Conservation (phyloP, 2,888 invertebrate species). For the Drosophila kokeensis region DNA sequence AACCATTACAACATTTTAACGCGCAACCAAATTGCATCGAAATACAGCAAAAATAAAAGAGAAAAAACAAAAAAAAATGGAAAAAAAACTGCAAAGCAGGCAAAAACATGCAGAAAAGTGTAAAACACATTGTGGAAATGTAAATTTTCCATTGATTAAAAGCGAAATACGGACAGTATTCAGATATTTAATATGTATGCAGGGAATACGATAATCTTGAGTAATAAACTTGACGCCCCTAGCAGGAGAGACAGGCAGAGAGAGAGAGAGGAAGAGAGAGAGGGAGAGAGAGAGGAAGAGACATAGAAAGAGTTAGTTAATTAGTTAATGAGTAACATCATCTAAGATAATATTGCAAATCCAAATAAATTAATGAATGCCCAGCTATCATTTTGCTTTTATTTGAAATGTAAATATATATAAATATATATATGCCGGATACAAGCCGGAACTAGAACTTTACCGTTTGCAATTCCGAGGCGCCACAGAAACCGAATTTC, state of each 20-base stretch:
- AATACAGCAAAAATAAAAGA: slow-evolving; percentile 8
- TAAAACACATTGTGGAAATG: slow-evolving; percentile 77
- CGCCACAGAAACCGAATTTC: background rate
- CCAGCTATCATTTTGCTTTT: background rate
- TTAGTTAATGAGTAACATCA: background rate
- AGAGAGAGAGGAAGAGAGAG: background rate
- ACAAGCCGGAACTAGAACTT: background rate
- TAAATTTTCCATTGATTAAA: slow-evolving; percentile 70
- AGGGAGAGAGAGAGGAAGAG: background rate
- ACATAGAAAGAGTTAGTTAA: background rate
- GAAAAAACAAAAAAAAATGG: background rate
- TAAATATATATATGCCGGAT: too few species aligned
- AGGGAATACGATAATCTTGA: background rate
- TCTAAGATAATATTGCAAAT: background rate
- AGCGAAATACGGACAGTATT: slow-evolving; percentile 36
- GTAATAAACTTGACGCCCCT: background rate
- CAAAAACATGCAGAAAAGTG: slow-evolving; percentile 67
- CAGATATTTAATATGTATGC: slow-evolving; percentile 6
- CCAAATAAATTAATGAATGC: background rate
- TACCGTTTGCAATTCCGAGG: background rate
- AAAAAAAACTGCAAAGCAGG: background rate
- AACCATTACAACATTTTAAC: slow-evolving; percentile 7
- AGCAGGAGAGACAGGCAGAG: background rate
- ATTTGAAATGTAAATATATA: too few species aligned
- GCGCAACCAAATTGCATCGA: slow-evolving; percentile 20